Evolutionary conservation across 2,113 vertebrate genomes (phyloP).

Genomic region (Passer montanus): DNA sequence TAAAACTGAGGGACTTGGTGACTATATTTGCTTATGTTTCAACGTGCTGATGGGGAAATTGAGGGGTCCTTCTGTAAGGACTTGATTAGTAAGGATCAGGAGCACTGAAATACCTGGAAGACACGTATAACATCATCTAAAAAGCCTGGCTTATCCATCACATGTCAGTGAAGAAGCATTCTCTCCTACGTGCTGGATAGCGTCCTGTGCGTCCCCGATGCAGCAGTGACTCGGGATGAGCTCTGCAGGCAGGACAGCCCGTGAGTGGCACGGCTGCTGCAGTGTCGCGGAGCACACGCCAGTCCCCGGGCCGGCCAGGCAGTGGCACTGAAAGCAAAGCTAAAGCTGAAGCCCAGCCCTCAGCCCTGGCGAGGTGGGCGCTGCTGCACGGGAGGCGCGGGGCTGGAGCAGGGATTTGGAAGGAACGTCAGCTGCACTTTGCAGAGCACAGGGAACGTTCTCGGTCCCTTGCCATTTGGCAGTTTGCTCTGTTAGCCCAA

Average conservation of each 20-base stretch:
- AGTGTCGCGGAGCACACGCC: not conserved
- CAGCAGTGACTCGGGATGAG: not conserved
- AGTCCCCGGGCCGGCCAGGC: constrained; percentile 13
- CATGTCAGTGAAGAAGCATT: not conserved
- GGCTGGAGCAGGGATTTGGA: not conserved
- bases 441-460: not conserved
- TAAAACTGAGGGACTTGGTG: not conserved
- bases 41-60: not conserved
- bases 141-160: not conserved
- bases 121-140: not conserved
- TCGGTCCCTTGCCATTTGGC: not conserved
- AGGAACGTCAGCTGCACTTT: not conserved
- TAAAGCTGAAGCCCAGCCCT: not conserved
- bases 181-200: not conserved
- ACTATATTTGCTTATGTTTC: not conserved
- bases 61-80: not conserved
- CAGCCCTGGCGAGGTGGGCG: not conserved
- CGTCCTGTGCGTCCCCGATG: not conserved
- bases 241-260: not conserved
- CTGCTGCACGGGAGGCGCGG: not conserved
- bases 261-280: not conserved
- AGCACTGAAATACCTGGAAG: not conserved
- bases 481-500: not conserved
- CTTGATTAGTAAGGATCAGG: not conserved
- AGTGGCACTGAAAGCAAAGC: constrained; percentile 53